Evolutionary conservation across 2,888 invertebrate species (phyloP).

Genomic region (Perizoma flavofasciatum): DNA sequence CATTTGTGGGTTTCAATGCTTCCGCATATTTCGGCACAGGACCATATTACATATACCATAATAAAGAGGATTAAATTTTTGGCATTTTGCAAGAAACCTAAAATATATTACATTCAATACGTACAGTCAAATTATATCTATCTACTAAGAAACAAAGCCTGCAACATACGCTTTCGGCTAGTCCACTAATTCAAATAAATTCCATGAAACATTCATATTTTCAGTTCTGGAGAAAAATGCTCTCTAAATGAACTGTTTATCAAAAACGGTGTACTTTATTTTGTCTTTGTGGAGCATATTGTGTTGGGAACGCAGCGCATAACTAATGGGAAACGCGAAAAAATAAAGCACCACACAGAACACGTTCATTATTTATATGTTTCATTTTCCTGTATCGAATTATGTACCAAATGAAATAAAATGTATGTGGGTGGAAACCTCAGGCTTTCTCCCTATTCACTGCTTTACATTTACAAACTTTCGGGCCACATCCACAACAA

Average conservation of each 20-base stretch:
- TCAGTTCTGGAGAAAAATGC: background rate
- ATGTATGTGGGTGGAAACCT: background rate
- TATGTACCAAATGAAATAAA: background rate
- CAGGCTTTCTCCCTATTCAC: background rate
- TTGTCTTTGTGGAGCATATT: constrained; percentile 7
- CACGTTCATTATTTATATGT: background rate
- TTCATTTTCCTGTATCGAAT: constrained; percentile 2
- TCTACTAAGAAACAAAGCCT: too few species aligned
- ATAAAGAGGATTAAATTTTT: too few species aligned
- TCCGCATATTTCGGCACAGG: too few species aligned
- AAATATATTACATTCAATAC: too few species aligned
- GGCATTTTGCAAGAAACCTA: too few species aligned
- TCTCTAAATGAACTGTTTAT: constrained; percentile 9
- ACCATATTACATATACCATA: too few species aligned
- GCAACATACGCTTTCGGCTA: too few species aligned
- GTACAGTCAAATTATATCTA: too few species aligned
- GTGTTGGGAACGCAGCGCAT: background rate
- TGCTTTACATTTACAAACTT: too few species aligned
- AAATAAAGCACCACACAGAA: constrained; percentile 3
- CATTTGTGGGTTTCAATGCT: too few species aligned
- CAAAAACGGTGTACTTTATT: constrained; percentile 14
- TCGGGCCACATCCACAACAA: too few species aligned
- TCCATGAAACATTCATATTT: background rate
- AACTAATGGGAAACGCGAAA: background rate
- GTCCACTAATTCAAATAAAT: too few species aligned